A percentile compares a stretch with the other conserved stretches of the same genome.
Conservation (phyloP, 2,888 invertebrate species). For the Adelphocoris suturalis region DNA sequence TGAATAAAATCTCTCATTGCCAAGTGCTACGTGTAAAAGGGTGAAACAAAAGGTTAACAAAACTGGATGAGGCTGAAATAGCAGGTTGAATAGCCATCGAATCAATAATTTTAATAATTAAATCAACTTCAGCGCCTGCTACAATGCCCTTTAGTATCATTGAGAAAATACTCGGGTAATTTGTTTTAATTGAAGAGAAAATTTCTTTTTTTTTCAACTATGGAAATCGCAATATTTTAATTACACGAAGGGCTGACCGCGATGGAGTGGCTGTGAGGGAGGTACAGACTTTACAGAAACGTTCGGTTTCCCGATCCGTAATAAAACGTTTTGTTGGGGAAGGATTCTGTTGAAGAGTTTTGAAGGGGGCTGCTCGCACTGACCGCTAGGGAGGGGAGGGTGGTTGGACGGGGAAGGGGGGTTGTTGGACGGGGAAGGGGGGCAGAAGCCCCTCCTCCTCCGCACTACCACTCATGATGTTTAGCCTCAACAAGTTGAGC, state of each 20-base stretch:
- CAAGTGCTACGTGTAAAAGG: too few species aligned
- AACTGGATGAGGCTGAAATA: neutral
- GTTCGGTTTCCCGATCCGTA: conserved; percentile 17
- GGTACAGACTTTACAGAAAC: neutral
- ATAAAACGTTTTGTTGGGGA: conserved; percentile 49
- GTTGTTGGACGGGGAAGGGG: neutral
- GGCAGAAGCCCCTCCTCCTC: neutral
- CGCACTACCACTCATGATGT: neutral
- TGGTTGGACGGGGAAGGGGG: neutral
- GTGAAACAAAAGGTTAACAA: neutral
- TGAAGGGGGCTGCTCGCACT: conserved; percentile 45
- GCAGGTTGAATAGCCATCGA: neutral
- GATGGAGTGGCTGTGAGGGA: neutral
- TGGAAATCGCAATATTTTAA: conserved; percentile 32
- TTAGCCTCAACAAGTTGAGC: conserved; percentile 51
- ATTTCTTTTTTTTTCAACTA: neutral
- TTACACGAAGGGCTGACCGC: conserved; percentile 36
- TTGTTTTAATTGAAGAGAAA: neutral
- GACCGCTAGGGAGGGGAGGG: neutral
- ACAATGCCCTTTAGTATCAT: conserved; percentile 25
- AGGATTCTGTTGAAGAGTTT: conserved; percentile 44
- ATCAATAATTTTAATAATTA: conserved; percentile 9
- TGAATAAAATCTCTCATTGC: too few species aligned
- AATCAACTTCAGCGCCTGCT: conserved; percentile 1
- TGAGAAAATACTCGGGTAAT: neutral